Percentiles rank a stretch among this genome's conserved stretches.
Conservation (phyloP, 2,113 vertebrate genomes). For the Xerus inauris region DNA sequence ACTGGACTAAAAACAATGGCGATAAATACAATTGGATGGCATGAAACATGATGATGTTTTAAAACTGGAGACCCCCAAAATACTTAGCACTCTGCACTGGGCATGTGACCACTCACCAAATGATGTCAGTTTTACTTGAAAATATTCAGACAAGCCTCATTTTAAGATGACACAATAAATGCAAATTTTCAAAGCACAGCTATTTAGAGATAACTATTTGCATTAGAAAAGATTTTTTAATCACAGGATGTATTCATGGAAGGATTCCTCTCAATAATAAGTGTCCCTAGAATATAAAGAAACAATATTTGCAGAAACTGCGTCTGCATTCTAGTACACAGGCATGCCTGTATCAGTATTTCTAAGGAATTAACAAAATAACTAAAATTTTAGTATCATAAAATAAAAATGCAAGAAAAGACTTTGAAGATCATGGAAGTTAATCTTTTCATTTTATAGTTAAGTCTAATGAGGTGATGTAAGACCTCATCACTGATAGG, state of each 20-base stretch:
- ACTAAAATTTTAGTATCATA: background rate
- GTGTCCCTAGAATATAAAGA: background rate
- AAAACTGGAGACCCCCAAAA: background rate
- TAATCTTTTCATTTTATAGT: background rate
- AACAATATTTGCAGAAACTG: background rate
- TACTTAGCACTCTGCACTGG: background rate
- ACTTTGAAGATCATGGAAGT: background rate
- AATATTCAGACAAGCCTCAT: background rate
- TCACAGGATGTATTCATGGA: conserved; percentile 1
- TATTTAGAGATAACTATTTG: conserved; percentile 4
- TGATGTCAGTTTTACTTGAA: background rate
- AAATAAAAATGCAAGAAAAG: background rate
- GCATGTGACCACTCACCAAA: background rate
- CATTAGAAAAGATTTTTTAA: conserved; percentile 47
- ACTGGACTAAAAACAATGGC: background rate
- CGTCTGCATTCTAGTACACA: background rate
- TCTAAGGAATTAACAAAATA: conserved; percentile 42
- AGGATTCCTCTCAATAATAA: background rate
- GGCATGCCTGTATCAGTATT: background rate
- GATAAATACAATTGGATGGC: background rate
- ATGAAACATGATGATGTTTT: background rate
- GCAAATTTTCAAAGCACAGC: conserved; percentile 51
- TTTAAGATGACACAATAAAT: background rate
- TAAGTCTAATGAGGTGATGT: background rate
- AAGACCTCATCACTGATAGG: background rate